Evolutionary conservation across 2,888 invertebrate species (phyloP).

Genomic region (Nebria brevicollis): DNA sequence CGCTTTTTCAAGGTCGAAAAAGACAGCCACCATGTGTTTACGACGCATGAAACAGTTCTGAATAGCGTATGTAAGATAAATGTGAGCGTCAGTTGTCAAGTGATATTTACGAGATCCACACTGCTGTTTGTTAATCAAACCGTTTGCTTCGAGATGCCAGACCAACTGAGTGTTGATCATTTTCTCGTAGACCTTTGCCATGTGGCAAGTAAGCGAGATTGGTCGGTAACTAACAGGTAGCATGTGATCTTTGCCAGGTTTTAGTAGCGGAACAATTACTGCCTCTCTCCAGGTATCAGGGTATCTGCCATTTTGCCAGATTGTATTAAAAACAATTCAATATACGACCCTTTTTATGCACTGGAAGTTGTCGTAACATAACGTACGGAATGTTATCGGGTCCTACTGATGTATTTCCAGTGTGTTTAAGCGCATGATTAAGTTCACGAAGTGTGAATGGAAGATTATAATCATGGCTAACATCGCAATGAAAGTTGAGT

Average conservation of each 20-base stretch:
- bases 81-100: not conserved
- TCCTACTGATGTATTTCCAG: too few relatives aligned
- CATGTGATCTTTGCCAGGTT: not conserved
- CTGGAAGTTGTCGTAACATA: too few relatives aligned
- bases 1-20: slow-evolving; percentile 28
- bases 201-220: slow-evolving; percentile 19
- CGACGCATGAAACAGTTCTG: slow-evolving; percentile 2
- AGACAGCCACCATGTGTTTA: slow-evolving; percentile 18
- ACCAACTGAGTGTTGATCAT: slow-evolving; percentile 25
- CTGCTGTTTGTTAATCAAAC: not conserved
- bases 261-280: slow-evolving; percentile 13
- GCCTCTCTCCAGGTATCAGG: slow-evolving; percentile 21
- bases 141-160: not conserved
- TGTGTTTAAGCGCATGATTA: too few relatives aligned
- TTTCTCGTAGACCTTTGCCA: slow-evolving; percentile 21
- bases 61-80: slow-evolving; percentile 10
- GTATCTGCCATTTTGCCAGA: not conserved
- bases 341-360: too few relatives aligned
- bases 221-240: slow-evolving; percentile 24
- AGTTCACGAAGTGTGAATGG: too few relatives aligned
- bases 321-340: not conserved
- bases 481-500: too few relatives aligned
- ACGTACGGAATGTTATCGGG: too few relatives aligned
- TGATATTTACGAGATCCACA: not conserved
- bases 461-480: too few relatives aligned